phyloP scores from a whole-genome alignment of 2,113 vertebrate genomes.

The Setophaga petechia region DNA sequence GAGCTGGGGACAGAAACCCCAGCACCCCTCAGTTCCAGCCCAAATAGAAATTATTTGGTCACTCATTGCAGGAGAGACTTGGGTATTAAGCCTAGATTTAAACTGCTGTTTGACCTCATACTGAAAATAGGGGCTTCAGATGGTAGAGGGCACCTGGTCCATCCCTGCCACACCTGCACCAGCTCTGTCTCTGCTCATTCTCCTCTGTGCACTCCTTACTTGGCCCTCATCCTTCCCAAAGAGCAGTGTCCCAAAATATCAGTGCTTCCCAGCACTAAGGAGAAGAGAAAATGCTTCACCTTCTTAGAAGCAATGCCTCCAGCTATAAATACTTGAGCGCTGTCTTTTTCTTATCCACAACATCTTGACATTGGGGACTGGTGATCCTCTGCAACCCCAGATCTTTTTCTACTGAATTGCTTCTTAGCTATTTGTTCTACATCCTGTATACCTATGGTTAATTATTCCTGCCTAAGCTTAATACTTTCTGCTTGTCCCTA shows the following conservation, averaged over 20 bases:
- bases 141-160: not conserved
- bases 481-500: constrained; percentile 46
- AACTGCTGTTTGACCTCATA: not conserved
- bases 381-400: not conserved
- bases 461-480: constrained; percentile 68
- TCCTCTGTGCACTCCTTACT: not conserved
- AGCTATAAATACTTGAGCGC: not conserved
- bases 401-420: constrained; percentile 49
- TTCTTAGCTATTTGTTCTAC: constrained; percentile 31
- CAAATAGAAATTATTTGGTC: not conserved
- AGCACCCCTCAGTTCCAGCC: not conserved
- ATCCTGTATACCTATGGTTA: constrained; percentile 46
- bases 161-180: not conserved
- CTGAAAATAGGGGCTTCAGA: not conserved
- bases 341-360: not conserved
- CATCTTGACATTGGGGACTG: constrained; percentile 19
- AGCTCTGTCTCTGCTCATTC: not conserved
- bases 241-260: not conserved
- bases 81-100: not conserved
- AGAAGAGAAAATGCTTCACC: not conserved
- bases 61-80: accelerated
- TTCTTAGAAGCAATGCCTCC: not conserved
- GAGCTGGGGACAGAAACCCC: not conserved
- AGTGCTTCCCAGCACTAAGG: not conserved
- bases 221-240: not conserved